These are phyloP conservation scores for Fistularia commersonii DNA, from an alignment of 2,797 vertebrate species.

Conservation along the genomic window DNA sequence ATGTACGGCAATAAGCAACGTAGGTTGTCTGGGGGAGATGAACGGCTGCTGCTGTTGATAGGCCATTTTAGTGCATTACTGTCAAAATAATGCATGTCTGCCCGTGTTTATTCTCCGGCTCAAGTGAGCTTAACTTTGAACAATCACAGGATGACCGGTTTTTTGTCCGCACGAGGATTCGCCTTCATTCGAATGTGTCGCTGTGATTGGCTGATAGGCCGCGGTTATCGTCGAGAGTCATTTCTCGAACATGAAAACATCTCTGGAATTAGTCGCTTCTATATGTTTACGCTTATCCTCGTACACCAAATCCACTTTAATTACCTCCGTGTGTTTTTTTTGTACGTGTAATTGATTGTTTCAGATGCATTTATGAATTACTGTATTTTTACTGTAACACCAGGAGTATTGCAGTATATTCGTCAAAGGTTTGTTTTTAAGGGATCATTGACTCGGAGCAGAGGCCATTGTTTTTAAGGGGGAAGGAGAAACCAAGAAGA, in stretches of 20 bases:
- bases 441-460: neutral
- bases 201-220: neutral
- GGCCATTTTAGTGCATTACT: slow-evolving; percentile 80
- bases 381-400: neutral
- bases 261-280: slow-evolving; percentile 1
- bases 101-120: slow-evolving; percentile 64
- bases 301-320: too few species aligned
- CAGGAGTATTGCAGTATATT: too few species aligned
- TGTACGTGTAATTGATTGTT: too few species aligned
- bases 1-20: slow-evolving; percentile 78
- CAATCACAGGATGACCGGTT: slow-evolving; percentile 46
- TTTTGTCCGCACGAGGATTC: slow-evolving; percentile 13
- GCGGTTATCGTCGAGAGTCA: slow-evolving; percentile 21
- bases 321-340: too few species aligned
- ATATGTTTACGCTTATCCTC: too few species aligned
- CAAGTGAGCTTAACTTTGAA: slow-evolving; percentile 63
- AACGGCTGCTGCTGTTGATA: slow-evolving; percentile 79
- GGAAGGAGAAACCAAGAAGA: slow-evolving; percentile 14
- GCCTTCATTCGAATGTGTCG: slow-evolving; percentile 18
- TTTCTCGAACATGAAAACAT: slow-evolving; percentile 15
- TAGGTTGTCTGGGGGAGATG: slow-evolving; percentile 73
- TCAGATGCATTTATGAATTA: neutral
- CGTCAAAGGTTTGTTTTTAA: neutral
- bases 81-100: slow-evolving; percentile 80
- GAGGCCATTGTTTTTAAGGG: slow-evolving; percentile 4